These are phyloP conservation scores for Gryllus longicercus DNA, from an alignment of 2,888 invertebrate species.

Conservation along the genomic window DNA sequence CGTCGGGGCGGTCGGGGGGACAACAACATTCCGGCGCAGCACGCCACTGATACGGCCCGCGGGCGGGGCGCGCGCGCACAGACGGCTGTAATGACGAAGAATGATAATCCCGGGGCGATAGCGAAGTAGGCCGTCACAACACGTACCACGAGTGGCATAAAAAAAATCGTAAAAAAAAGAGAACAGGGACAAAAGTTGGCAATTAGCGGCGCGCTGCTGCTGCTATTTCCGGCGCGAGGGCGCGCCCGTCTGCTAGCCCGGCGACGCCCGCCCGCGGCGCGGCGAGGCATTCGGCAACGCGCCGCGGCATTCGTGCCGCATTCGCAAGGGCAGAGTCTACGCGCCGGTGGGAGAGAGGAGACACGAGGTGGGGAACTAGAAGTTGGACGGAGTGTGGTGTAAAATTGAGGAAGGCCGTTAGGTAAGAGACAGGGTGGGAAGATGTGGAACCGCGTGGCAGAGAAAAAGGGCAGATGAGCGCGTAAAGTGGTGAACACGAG, in stretches of 20 bases:
- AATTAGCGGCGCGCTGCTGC: not conserved
- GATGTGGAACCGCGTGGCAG: no score
- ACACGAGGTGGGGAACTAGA: fast-evolving
- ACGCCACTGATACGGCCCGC: not conserved
- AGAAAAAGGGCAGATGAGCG: no score
- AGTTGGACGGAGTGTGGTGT: no score
- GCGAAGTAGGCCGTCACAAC: not conserved
- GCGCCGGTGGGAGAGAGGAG: no score
- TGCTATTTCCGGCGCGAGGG: not conserved
- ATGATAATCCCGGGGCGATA: not conserved
- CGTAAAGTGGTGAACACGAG: no score
- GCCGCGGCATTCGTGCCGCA: no score
- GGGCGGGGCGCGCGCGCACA: not conserved
- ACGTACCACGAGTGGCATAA: not conserved
- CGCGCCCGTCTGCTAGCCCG: not conserved
- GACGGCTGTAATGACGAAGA: slow-evolving; percentile 17
- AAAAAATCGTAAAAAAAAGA: not conserved
- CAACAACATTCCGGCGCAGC: not conserved
- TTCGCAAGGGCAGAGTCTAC: no score
- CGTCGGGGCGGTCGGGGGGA: not conserved
- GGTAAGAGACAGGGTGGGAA: no score
- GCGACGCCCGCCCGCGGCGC: not conserved
- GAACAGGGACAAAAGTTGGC: not conserved
- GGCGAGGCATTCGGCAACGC: no score
- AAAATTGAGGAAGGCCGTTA: no score